phyloP scores from a whole-genome alignment of 1,140 invertebrate species.

The Dolichoris vasculosae region DNA sequence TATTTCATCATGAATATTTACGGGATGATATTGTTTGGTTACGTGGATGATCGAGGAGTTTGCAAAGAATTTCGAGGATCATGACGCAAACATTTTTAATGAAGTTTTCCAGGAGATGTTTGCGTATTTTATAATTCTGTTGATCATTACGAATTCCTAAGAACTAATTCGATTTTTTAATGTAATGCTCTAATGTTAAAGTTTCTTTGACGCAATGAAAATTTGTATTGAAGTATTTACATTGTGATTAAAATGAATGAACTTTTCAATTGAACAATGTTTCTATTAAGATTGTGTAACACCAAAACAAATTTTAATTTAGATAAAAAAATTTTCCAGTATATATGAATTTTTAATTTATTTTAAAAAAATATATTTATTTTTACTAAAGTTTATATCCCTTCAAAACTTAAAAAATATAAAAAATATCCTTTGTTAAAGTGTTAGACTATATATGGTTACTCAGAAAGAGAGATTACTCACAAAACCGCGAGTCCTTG shows the following conservation, averaged over 20 bases:
- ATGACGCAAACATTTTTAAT: slow-evolving; percentile 28
- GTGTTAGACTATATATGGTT: neutral
- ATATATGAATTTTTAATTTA: neutral
- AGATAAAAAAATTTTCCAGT: neutral
- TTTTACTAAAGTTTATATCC: neutral
- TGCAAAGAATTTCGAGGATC: slow-evolving; percentile 22
- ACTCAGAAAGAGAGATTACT: neutral
- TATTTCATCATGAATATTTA: slow-evolving; percentile 34
- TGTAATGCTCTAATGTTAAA: neutral
- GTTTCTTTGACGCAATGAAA: neutral
- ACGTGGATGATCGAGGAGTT: slow-evolving; percentile 12
- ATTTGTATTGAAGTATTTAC: slow-evolving; percentile 4
- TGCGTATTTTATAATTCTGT: slow-evolving; percentile 21
- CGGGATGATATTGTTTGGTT: slow-evolving; percentile 26
- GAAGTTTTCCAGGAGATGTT: slow-evolving; percentile 13
- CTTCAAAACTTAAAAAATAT: neutral
- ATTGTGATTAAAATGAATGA: slow-evolving; percentile 9
- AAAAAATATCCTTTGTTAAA: neutral
- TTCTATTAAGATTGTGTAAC: neutral
- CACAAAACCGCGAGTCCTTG: slow-evolving; percentile 8
- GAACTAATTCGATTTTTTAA: slow-evolving; percentile 14
- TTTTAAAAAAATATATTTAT: neutral
- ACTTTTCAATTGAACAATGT: neutral
- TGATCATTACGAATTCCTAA: slow-evolving; percentile 8
- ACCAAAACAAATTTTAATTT: neutral